Evolutionary conservation across 2,888 invertebrate species (phyloP), one percentile per base, ranked within the genome.

Genomic region (Apeira syringaria): DNA sequence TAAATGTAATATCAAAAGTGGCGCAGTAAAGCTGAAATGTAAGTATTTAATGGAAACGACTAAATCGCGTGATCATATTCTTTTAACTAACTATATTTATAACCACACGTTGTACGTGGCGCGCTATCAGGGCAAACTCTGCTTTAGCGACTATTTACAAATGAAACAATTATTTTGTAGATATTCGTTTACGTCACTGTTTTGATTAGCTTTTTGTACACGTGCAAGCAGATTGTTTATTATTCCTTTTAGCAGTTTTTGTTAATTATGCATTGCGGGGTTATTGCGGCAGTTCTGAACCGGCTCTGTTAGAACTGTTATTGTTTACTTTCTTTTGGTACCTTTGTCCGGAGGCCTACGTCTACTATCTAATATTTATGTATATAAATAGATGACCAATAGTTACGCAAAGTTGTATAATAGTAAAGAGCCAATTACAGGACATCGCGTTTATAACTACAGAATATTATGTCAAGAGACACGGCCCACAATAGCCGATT

Each of bases 31-130:
- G 43, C 32, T 43, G 38, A 52, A 55, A 52, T 50, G 50, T 47
- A 37, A 49, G 42, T 36, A 40, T 29, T 53, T 37, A 49, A 43
- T 35, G 44, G 35, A 49, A 46, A 54, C 45, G 44, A 49, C 48
- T 47, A 31, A 30, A 35, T 53, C 42, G 53, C 49, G 53, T 56
- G 52, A 47, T 40, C 11, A 41, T 38, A 39, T 44, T 39, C 11
- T 32, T 49, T 45, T 41, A 46, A 40, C 31, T 37, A 22, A 35
- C 39, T 45, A 46, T 47, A 3, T 15, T 45, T 50, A 29, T 13
- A 30, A 18, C 5, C 26, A 39, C 15, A 20, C 17, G 11, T n/a
- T n/a, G n/a, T n/a, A n/a, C n/a, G n/a, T 44, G 38, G 0, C 17
- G 11, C 6, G n/a, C n/a, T 13, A 15, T 9, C 20, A 25, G 35